These are phyloP conservation scores for Platorchestia sp. DNA, from an alignment of 1,140 invertebrate species.

Conservation along the genomic window DNA sequence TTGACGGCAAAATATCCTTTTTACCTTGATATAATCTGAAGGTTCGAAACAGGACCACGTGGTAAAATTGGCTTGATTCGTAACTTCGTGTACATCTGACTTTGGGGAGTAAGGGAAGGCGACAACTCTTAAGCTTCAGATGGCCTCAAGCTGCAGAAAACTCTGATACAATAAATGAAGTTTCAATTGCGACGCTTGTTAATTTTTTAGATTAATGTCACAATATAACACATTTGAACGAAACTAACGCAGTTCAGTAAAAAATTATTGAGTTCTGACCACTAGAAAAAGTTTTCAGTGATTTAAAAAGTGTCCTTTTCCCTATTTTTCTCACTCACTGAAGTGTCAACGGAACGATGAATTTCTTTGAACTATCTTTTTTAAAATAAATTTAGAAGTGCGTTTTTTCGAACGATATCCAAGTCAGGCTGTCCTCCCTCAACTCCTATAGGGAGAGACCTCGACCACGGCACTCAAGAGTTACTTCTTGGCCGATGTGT, in stretches of 20 bases:
- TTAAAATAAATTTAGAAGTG: background rate
- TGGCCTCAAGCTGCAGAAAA: too few species aligned
- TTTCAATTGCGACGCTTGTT: background rate
- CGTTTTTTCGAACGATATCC: background rate
- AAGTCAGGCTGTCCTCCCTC: background rate
- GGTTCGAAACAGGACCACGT: too few species aligned
- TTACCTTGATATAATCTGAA: too few species aligned
- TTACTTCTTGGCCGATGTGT: background rate
- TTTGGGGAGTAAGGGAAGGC: too few species aligned
- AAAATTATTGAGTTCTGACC: background rate
- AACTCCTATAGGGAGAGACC: background rate
- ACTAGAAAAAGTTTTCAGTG: background rate
- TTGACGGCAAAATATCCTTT: too few species aligned
- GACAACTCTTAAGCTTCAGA: too few species aligned
- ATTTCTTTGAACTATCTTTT: background rate
- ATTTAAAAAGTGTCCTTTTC: background rate
- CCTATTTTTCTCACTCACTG: background rate
- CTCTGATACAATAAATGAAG: background rate
- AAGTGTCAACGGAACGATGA: background rate
- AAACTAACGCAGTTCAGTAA: background rate
- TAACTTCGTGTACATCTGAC: too few species aligned
- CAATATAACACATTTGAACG: background rate
- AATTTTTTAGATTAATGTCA: background rate
- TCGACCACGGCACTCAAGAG: background rate
- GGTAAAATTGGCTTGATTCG: too few species aligned